Percentiles rank a stretch among this genome's conserved stretches.
These are phyloP conservation scores for Bambusicola thoracicus DNA, from an alignment of 2,113 vertebrate genomes.

Conservation along the genomic window DNA sequence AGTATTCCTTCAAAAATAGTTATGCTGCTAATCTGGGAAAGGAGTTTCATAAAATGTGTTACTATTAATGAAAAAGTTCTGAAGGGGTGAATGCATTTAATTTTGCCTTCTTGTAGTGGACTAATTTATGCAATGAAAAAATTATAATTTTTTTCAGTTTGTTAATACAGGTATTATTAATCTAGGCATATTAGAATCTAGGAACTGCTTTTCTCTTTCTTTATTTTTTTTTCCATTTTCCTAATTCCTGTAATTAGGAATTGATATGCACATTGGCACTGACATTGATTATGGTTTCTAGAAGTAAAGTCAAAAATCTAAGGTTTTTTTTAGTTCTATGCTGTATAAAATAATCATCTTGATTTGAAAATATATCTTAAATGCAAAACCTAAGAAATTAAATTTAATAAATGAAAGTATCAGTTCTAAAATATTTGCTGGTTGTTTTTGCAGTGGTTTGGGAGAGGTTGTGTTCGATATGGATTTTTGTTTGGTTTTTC, in stretches of 20 bases:
- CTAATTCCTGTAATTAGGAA: not conserved
- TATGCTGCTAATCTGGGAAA: not conserved
- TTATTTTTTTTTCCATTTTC: too few species aligned
- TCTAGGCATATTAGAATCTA: not conserved
- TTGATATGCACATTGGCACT: not conserved
- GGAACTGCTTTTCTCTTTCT: not conserved
- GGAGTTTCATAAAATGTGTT: not conserved
- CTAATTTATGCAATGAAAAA: not conserved
- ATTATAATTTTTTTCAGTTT: not conserved
- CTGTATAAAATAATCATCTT: fast-evolving
- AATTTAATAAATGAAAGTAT: not conserved
- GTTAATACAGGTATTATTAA: not conserved
- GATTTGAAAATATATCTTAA: not conserved
- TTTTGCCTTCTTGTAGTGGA: not conserved
- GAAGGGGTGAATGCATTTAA: not conserved
- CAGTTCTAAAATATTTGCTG: not conserved
- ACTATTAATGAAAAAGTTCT: not conserved
- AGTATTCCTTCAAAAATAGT: not conserved
- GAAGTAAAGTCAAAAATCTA: not conserved
- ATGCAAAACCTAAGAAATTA: not conserved
- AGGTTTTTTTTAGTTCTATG: not conserved
- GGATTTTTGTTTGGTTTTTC: not conserved
- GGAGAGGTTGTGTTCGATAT: not conserved
- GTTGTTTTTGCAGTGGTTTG: not conserved
- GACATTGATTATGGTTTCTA: not conserved